Base-by-base conservation (phyloP, 2,113 vertebrate genomes). In the Callorhinus ursinus region DNA sequence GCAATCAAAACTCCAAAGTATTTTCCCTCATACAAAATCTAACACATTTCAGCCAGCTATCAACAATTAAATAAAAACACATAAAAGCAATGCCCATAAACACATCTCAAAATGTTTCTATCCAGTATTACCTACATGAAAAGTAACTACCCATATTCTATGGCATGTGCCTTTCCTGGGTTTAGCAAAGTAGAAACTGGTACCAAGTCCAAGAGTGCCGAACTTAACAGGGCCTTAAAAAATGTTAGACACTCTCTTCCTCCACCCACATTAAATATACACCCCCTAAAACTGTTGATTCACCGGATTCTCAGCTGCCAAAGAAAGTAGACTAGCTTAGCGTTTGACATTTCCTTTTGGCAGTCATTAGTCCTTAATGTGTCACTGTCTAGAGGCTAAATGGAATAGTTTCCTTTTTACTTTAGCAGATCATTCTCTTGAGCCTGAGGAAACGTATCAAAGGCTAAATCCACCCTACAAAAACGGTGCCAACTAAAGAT, bases 301-400 rank as follows among this genome's bases (percentile, higher is more conserved):
- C 92, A 97, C 93, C 72, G 19, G 93, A 96, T 96, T 92, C 46
- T 94, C 74, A 16, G 59, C n/a, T 96, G 79, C 84, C 49, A 6
- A 33, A 89, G 74, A 96, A 95, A 97, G 96, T 53, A 97, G 92
- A 9, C 1, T 0, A 1, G 76, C 92, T 97, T 92, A 97, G 88
- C 81, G 96, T 93, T 7, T 98, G 98, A 98, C 97, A 98, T 98
- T 97, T 97, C 93, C 76, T 84, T 96, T 82, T 95, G 80, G 1
- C 96, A 97, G 94, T 90, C 93, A 79, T 95, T 94, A 93, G 86
- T 96, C 90, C 89, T 96, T 97, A 97, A 93, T 86, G 94, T 95
- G 69, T 97, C 95, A 0, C 76, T 80, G 93, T 95, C 91, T 96
- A 79, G 51, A 61, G 33, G 39, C 36, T 90, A 95, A 95, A 95